Conservation (phyloP, 2,888 invertebrate genomes). For the Amaurobius ferox region DNA sequence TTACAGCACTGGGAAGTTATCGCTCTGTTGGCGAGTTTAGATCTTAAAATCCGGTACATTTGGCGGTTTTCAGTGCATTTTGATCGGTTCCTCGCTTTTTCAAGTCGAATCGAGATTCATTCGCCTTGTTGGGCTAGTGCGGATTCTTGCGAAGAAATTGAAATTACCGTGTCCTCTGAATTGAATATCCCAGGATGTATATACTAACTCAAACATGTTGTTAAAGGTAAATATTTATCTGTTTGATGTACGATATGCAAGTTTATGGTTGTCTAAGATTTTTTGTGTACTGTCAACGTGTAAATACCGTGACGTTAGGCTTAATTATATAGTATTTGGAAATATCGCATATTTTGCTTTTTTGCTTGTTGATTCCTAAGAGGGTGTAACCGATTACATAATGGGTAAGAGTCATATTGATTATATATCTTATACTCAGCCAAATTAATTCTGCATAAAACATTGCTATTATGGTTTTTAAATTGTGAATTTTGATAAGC, state of each 20-base stretch:
- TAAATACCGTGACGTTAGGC: constrained; percentile 64
- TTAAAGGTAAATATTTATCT: neutral
- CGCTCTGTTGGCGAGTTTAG: neutral
- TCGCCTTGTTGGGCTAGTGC: neutral
- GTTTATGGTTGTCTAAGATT: neutral
- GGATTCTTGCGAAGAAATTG: neutral
- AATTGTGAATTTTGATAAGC: too few relatives aligned
- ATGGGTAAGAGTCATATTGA: too few relatives aligned
- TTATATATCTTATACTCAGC: too few relatives aligned
- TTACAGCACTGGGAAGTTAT: neutral
- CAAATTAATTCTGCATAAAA: too few relatives aligned
- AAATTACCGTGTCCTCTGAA: neutral
- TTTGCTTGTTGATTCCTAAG: neutral
- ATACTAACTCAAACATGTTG: neutral
- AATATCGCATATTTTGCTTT: neutral
- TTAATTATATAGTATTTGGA: constrained; percentile 22
- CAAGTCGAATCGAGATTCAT: neutral
- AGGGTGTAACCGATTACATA: too few relatives aligned
- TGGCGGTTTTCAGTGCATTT: neutral
- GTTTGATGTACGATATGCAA: neutral
- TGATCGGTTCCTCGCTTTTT: neutral
- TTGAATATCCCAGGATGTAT: neutral
- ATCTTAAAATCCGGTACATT: neutral
- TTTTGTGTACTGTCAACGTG: constrained; percentile 55
- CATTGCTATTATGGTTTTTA: too few relatives aligned